phyloP scores from a whole-genome alignment of 2,888 invertebrate genomes.

The Microplitis manilae region DNA sequence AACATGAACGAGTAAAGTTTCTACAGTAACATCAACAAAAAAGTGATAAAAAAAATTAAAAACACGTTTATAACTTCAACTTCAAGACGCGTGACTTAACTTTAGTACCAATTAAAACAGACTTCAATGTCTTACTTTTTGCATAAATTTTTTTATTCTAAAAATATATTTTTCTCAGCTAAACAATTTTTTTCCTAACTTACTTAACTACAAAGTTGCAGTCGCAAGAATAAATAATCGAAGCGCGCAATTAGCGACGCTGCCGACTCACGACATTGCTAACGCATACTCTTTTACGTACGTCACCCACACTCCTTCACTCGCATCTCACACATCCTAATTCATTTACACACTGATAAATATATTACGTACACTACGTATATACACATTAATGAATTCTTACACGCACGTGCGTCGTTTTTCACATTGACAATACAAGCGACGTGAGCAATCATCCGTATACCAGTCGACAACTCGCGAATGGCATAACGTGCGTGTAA shows the following conservation, averaged over 20 bases:
- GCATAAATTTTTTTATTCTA: constrained; percentile 26
- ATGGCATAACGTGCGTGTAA: constrained; percentile 30
- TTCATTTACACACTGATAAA: neutral
- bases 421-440: constrained; percentile 9
- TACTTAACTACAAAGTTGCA: constrained; percentile 14
- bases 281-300: constrained; percentile 32
- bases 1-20: neutral
- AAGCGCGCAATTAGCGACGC: constrained; percentile 54
- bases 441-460: neutral
- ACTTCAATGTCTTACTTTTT: constrained; percentile 36
- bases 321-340: constrained; percentile 27
- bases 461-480: neutral
- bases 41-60: constrained; percentile 1
- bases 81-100: constrained; percentile 3
- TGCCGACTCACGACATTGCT: constrained; percentile 42
- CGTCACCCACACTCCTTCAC: constrained; percentile 29
- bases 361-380: neutral
- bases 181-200: constrained; percentile 11
- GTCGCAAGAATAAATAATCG: constrained; percentile 44
- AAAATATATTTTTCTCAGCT: constrained; percentile 17
- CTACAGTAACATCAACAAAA: neutral
- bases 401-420: constrained; percentile 42
- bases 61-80: neutral
- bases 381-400: constrained; percentile 14
- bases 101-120: neutral